phyloP scores from a whole-genome alignment of 2,888 invertebrate species.

The Epinotia ramella region DNA sequence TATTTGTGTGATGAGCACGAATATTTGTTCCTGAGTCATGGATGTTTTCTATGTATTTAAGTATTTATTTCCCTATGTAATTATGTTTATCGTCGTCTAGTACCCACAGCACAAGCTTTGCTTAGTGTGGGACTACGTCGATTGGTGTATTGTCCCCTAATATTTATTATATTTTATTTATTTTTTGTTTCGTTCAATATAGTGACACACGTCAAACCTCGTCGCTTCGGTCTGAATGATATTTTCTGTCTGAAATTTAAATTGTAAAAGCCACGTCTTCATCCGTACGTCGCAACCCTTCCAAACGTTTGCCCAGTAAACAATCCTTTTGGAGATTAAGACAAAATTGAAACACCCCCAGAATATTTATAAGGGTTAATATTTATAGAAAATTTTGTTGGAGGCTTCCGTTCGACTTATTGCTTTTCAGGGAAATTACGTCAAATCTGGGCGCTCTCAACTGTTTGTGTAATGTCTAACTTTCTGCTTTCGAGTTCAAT shows the following conservation, averaged over 20 bases:
- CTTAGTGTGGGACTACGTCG: too few relatives aligned
- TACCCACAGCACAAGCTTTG: too few relatives aligned
- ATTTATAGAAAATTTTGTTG: conserved; percentile 45
- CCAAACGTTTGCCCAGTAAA: conserved; percentile 37
- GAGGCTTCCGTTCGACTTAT: conserved; percentile 45
- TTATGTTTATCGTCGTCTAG: too few relatives aligned
- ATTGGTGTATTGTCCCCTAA: too few relatives aligned
- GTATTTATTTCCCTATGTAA: too few relatives aligned
- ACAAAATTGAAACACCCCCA: conserved; percentile 46
- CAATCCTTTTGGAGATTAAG: conserved; percentile 46
- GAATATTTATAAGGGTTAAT: conserved; percentile 47
- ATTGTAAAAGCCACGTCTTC: conserved; percentile 19
- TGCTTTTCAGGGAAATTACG: conserved; percentile 43
- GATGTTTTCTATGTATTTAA: too few relatives aligned
- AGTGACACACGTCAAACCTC: neutral
- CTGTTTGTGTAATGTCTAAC: conserved; percentile 44
- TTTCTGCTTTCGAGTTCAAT: conserved; percentile 43
- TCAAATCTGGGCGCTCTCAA: conserved; percentile 37
- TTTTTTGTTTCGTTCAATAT: neutral
- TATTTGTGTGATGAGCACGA: too few relatives aligned
- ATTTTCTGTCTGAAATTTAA: neutral
- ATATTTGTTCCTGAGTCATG: too few relatives aligned
- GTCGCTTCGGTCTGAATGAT: neutral
- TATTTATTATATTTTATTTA: too few relatives aligned
- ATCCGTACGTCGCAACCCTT: conserved; percentile 34